Conservation (phyloP, 2,888 invertebrate genomes). For the Melanargia galathea region DNA sequence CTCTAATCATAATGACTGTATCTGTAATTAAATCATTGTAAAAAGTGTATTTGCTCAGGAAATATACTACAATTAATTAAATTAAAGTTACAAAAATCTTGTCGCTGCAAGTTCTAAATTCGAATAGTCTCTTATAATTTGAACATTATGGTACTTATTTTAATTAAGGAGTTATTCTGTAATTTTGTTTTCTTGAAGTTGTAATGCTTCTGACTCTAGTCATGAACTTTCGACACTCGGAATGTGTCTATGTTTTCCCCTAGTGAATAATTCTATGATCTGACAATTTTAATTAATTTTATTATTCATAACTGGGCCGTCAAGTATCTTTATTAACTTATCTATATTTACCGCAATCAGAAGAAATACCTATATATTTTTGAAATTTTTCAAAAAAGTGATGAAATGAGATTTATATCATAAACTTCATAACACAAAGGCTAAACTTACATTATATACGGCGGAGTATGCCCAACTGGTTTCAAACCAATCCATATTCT, state of each 20-base stretch:
- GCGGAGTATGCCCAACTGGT: too few relatives aligned
- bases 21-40: neutral
- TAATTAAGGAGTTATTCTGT: slow-evolving; percentile 51
- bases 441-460: too few relatives aligned
- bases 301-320: slow-evolving; percentile 22
- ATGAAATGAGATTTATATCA: too few relatives aligned
- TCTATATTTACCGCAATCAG: neutral
- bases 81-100: neutral
- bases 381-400: neutral
- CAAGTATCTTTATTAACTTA: neutral
- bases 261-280: slow-evolving; percentile 10
- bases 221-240: slow-evolving; percentile 58
- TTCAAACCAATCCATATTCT: too few relatives aligned
- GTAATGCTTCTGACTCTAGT: slow-evolving; percentile 67
- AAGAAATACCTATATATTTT: neutral
- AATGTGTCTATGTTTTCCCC: slow-evolving; percentile 47
- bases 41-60: neutral
- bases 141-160: slow-evolving; percentile 53
- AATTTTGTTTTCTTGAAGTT: slow-evolving; percentile 60
- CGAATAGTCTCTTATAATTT: slow-evolving; percentile 37
- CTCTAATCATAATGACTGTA: too few relatives aligned
- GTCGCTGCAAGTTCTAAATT: slow-evolving; percentile 50
- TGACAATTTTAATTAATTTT: neutral
- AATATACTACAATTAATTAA: too few relatives aligned
- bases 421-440: too few relatives aligned